Conservation (phyloP, 2,113 vertebrate genomes). For the Orthonyx spaldingii region DNA sequence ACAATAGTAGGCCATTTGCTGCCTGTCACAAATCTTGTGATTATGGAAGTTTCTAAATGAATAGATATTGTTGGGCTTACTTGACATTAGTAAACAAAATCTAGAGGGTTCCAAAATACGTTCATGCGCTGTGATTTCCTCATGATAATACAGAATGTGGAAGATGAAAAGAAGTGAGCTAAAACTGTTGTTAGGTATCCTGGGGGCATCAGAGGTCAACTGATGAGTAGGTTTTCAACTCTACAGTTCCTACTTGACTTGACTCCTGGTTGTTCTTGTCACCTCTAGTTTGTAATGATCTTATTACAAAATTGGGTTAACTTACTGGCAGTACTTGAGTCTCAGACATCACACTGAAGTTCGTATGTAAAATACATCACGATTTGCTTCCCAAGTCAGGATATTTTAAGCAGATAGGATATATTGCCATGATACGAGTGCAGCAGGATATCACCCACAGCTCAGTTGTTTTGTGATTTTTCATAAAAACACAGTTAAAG, state of each 20-base stretch:
- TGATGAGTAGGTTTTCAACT: background rate
- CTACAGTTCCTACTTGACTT: background rate
- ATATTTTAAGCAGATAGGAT: background rate
- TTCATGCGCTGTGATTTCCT: background rate
- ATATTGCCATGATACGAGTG: background rate
- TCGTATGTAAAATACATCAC: background rate
- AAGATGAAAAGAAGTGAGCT: background rate
- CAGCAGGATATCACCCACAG: background rate
- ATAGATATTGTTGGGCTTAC: background rate
- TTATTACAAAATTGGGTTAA: background rate
- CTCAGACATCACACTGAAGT: background rate
- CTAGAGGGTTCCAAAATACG: background rate
- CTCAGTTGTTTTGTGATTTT: background rate
- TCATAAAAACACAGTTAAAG: background rate
- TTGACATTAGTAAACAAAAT: background rate
- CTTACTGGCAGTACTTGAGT: background rate
- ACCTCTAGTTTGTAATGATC: background rate
- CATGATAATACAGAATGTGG: background rate
- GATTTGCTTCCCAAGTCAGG: background rate
- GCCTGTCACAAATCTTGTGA: background rate
- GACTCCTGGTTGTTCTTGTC: background rate
- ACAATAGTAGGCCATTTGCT: background rate
- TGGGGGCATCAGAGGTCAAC: background rate
- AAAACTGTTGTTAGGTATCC: background rate
- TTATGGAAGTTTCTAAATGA: background rate